Evolutionary conservation across 2,113 vertebrate species (phyloP).

Genomic region (Syrrhaptes paradoxus): DNA sequence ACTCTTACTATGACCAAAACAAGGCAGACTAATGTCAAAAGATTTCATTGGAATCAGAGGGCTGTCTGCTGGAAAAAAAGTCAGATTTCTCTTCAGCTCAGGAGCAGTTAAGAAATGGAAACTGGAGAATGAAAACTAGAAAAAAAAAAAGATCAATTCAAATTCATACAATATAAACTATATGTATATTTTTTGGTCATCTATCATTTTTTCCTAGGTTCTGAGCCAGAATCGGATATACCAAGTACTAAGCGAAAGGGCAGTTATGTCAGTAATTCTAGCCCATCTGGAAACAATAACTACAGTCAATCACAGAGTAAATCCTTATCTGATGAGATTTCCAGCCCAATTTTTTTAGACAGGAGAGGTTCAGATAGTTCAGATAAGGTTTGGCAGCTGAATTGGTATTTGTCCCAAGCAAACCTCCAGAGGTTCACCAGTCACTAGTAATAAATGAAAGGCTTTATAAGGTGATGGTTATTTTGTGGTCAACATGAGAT

Average conservation of each 20-base stretch:
- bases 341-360: constrained; percentile 62
- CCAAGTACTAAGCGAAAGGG: neutral
- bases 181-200: neutral
- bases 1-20: neutral
- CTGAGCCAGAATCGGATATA: neutral
- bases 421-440: constrained; percentile 48
- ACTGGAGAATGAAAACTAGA: neutral
- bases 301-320: constrained; percentile 44
- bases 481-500: constrained; percentile 53
- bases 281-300: constrained; percentile 60
- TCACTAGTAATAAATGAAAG: constrained; percentile 59
- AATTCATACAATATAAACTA: neutral
- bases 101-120: neutral
- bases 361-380: constrained; percentile 44
- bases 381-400: constrained; percentile 67
- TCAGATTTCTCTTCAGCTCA: neutral
- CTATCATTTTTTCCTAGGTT: neutral
- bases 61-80: neutral
- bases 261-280: constrained; percentile 11
- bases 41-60: neutral
- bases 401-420: constrained; percentile 61
- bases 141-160: neutral
- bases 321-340: constrained; percentile 70
- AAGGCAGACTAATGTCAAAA: neutral
- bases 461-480: constrained; percentile 49